phyloP scores from a whole-genome alignment of 2,113 vertebrate species.

The Scomber colias region DNA sequence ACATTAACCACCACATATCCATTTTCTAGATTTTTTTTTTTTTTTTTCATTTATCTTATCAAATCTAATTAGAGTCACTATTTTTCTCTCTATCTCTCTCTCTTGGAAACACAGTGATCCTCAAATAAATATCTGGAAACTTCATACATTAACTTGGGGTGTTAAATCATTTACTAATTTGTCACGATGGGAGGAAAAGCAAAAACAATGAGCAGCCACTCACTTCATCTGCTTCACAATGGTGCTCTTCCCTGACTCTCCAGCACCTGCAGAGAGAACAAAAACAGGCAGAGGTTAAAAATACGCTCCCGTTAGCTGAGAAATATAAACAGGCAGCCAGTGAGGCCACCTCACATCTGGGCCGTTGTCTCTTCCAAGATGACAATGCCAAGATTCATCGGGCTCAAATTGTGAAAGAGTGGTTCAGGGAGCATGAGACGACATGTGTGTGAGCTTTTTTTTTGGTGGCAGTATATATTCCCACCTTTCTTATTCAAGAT shows the following conservation, averaged over 20 bases:
- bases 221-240: constrained; percentile 99
- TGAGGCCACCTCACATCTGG: constrained; percentile 75
- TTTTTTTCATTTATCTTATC: too few species aligned
- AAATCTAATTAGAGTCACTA: too few species aligned
- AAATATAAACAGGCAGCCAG: constrained; percentile 76
- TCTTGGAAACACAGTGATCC: neutral
- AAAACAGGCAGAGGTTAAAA: constrained; percentile 83
- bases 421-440: too few species aligned
- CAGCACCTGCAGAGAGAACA: constrained; percentile 90
- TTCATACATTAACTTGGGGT: neutral
- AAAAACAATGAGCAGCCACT: constrained; percentile 82
- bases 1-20: too few species aligned
- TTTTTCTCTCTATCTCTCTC: too few species aligned
- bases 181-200: constrained; percentile 56
- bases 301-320: constrained; percentile 70
- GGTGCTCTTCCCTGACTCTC: constrained; percentile 96
- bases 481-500: constrained; percentile 5
- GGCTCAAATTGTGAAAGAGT: too few species aligned
- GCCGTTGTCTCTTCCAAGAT: constrained; percentile 1
- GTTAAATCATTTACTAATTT: constrained; percentile 6
- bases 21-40: too few species aligned
- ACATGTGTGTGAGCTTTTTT: too few species aligned
- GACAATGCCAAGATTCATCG: too few species aligned
- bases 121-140: neutral
- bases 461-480: neutral